Evolutionary conservation across 2,888 invertebrate genomes (phyloP), one percentile per base, ranked within the genome.

Genomic region (Callimorpha dominula): DNA sequence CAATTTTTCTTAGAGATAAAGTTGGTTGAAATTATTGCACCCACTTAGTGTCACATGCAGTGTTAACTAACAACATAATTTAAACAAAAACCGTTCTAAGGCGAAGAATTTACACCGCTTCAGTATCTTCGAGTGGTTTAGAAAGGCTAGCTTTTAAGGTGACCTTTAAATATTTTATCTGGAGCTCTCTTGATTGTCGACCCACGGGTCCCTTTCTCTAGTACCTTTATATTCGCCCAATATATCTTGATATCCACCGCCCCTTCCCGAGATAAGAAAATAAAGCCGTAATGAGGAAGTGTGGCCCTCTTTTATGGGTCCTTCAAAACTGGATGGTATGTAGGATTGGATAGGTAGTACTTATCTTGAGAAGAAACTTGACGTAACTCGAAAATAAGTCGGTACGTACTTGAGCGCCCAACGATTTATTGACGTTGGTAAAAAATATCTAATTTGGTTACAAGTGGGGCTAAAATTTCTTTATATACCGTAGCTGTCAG

Each of bases 161-260:
- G 92, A 94, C 93, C 94, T 94, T 92, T 93, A 94, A 94, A 94
- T 94, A 94, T 94, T 94, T 95, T 94, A 95, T 94, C 94, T 94
- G 89, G 88, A 93, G 91, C 91, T 90, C 87, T 89, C 89, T 91
- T 93, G 93, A 94, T 94, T 93, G 94, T 91, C 93, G 91, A 93
- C 93, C 92, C 92, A 90, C 89, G 91, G 88, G 88, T 88, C 91
- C 92, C 83, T 84, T 84, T 90, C 90, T 90, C 89, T 87, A 91
- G 89, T 90, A 90, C 90, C 89, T 91, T 89, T 87, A 89, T 88
- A 90, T 88, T 88, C 84, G 81, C 76, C 93, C 93, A 93, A 82
- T 83, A 76, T 88, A 90, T 81, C 85, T 84, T 88, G 92, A 88
- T 83, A 89, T 86, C 80, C 84, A 85, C 85, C 84, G 83, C 87